Evolutionary conservation across 2,797 vertebrate genomes (phyloP), one percentile per base, ranked within the genome.

Genomic region (Rhinatrema bivittatum): DNA sequence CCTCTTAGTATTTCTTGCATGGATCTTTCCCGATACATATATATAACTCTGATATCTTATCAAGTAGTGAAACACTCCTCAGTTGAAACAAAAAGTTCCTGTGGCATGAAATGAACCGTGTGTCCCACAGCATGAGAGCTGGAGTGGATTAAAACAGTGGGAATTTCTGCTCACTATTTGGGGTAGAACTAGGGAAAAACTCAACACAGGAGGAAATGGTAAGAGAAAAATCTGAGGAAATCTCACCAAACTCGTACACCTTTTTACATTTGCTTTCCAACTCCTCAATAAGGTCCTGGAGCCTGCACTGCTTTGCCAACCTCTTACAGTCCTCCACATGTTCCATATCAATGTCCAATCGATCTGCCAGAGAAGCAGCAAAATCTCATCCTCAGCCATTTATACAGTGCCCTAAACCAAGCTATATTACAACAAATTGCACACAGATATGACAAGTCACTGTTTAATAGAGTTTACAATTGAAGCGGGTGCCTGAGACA

Each of bases 251-350:
- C 56, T 94, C 88, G 48, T 91, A 91, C 33, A 96, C 81, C 60
- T 94, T 87, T 75, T 91, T 93, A 42, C 89, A 91, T 66, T 93
- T 94, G 56, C 79, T 88, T 63, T 98, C 91, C 66, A 99, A 82
- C 60, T 92, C 87, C 3, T 89, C 77, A 0, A 97, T 95, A 40
- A 99, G 86, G 50, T 87, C 86, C 23, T 82, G 65, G 62, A 97
- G 87, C 49, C 87, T 89, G 61, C 94, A 99, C 78, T 99, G 96
- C 60, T 94, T 98, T 46, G 94, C 93, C 33, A 99, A 72, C 34
- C 91, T 82, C 55, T 88, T 91, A 50, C 89, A 94, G 48, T 98
- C 94, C 16, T 79, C 87, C 25, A 97, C 84, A 2, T 96, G 90
- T 46, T 89, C 93, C 43, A 98, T 81, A 0, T 96, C 87, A 0